Conservation (phyloP, 1,140 invertebrate genomes). For the Tigriopus japonicus region DNA sequence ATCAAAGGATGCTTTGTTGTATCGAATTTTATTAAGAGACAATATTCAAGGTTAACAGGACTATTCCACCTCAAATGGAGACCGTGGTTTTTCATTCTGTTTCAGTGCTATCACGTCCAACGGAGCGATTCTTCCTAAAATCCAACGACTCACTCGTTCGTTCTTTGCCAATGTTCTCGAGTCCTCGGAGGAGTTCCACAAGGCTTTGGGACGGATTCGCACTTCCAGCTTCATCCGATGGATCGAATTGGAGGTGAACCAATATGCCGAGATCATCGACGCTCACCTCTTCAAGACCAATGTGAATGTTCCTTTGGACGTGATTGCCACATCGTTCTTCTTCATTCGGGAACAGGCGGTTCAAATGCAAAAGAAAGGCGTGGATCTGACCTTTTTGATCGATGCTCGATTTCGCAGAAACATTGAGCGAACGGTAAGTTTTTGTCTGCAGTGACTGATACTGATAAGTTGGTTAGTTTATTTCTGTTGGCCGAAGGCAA, state of each 20-base stretch:
- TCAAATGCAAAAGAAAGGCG: conserved; percentile 14
- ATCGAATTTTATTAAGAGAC: too few relatives aligned
- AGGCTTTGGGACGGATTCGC: conserved; percentile 38
- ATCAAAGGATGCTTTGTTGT: too few relatives aligned
- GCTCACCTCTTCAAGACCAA: not conserved
- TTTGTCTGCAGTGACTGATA: not conserved
- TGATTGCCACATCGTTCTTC: not conserved
- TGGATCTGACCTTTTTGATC: conserved; percentile 64
- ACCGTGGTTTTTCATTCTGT: too few relatives aligned
- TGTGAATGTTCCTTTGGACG: not conserved
- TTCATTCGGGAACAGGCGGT: not conserved
- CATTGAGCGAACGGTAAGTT: conserved; percentile 29
- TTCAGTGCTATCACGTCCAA: too few relatives aligned
- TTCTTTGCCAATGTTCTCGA: conserved; percentile 74
- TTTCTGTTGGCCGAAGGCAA: too few relatives aligned
- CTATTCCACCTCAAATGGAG: too few relatives aligned
- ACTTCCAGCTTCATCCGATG: not conserved
- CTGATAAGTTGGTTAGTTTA: too few relatives aligned
- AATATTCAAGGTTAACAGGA: too few relatives aligned
- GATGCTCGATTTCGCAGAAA: conserved; percentile 52
- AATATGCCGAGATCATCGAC: not conserved
- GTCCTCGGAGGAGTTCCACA: conserved; percentile 63
- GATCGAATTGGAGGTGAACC: not conserved
- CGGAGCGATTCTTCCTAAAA: too few relatives aligned
- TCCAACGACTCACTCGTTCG: conserved; percentile 53